These are phyloP conservation scores for Fulica atra DNA, from an alignment of 2,113 vertebrate species.

Conservation along the genomic window DNA sequence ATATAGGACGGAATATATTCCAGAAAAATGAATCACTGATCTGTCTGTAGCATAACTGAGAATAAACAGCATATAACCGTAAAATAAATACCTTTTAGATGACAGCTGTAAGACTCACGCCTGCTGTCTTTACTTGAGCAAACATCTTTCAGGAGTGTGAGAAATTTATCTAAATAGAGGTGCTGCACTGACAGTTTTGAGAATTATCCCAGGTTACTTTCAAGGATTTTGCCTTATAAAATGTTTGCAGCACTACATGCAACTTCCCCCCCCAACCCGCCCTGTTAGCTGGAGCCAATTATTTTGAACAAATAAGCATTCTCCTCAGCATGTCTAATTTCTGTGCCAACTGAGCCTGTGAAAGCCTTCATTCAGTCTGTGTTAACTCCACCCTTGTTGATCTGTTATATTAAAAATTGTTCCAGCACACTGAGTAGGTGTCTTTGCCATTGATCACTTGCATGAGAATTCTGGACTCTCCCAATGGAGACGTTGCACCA, in stretches of 20 bases:
- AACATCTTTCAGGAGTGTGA: not conserved
- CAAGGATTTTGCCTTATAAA: not conserved
- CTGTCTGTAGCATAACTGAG: not conserved
- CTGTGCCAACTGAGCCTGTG: not conserved
- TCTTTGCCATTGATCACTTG: not conserved
- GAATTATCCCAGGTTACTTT: not conserved
- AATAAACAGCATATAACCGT: not conserved
- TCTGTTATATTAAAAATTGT: not conserved
- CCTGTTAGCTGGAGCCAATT: not conserved
- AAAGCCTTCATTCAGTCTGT: not conserved
- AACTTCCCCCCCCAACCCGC: not conserved
- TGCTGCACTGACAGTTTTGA: not conserved
- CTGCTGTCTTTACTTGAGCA: not conserved
- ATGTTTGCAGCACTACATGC: not conserved
- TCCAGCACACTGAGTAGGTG: not conserved
- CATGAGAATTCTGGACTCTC: not conserved
- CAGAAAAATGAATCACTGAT: not conserved
- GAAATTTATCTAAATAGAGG: not conserved
- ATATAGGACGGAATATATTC: not conserved
- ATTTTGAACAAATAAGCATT: slow-evolving; percentile 28
- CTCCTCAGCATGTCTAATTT: not conserved
- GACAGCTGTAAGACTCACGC: not conserved
- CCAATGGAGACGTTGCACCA: not conserved
- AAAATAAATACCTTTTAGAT: not conserved
- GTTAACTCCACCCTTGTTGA: not conserved